A percentile compares a stretch with the other conserved stretches of the same genome.
Evolutionary conservation across 1,140 invertebrate genomes (phyloP).

Genomic region (Formica exsecta): DNA sequence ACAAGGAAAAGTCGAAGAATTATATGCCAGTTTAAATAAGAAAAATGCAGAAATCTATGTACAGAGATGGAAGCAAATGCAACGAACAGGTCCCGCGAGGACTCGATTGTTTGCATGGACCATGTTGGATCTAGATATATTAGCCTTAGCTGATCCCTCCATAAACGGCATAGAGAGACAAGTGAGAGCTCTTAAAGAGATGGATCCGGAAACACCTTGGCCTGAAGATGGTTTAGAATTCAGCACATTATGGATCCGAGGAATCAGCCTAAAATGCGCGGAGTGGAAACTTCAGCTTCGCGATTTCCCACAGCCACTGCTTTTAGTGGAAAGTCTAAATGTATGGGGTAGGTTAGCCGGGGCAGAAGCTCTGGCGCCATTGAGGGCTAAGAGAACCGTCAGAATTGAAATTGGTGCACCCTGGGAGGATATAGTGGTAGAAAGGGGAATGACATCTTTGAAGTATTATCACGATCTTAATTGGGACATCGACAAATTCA

Average conservation of each 20-base stretch:
- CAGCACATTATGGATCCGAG: constrained; percentile 96
- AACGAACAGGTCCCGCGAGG: constrained; percentile 90
- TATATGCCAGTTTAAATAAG: constrained; percentile 94
- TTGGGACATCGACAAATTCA: constrained; percentile 95
- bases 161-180: constrained; percentile 95
- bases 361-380: constrained; percentile 94
- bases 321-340: constrained; percentile 93
- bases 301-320: constrained; percentile 98
- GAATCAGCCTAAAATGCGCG: constrained; percentile 92
- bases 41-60: constrained; percentile 98
- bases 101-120: constrained; percentile 94
- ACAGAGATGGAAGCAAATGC: constrained; percentile 94
- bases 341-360: constrained; percentile 96
- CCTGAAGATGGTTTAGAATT: constrained; percentile 97
- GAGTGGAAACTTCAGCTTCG: constrained; percentile 95
- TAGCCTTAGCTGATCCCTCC: constrained; percentile 95
- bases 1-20: constrained; percentile 94
- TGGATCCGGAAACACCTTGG: constrained; percentile 95
- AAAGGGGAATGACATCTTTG: constrained; percentile 96
- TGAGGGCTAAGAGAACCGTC: constrained; percentile 91
- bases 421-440: constrained; percentile 91
- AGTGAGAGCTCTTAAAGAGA: constrained; percentile 90
- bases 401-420: constrained; percentile 91
- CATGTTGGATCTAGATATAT: constrained; percentile 92
- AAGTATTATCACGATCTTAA: constrained; percentile 99